Base-by-base conservation (phyloP, 2,797 vertebrate genomes). In the Acanthurus leucopareius region DNA sequence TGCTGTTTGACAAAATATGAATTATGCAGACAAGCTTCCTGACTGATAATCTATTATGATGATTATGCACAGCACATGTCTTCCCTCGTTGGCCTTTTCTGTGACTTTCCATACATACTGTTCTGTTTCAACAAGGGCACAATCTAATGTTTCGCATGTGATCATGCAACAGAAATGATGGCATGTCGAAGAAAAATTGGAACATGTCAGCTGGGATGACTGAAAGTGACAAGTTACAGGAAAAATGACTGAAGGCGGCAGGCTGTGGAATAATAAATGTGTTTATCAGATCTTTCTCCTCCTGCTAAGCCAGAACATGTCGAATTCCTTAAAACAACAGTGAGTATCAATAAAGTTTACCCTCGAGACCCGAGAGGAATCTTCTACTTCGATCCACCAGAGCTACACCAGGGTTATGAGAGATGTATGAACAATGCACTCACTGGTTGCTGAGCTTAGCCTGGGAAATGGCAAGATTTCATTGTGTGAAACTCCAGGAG, bases 401-500 rank as follows among this genome's bases (percentile, higher is more conserved):
- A 83, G 86, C 66, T 20, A 73, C 73, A 58, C 52, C 42, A 8
- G 82, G 73, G 81, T 84, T 83, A 89, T 73, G 75, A 75, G 32
- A 84, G 69, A 67, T 58, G 72, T 73, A 74, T 70, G 79, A 86
- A 89, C 79, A 86, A 84, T 74, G 52, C 68, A 70, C 68, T n/a
- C 58, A 65, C 57, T 76, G 76, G 86, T 79, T 84, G 69, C 56
- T 48, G 59, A 69, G 69, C 64, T 70, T 58, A 58, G 71, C 40
- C 47, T 48, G 9, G 58, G 60, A 79, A 78, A 69, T 54, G 56
- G 85, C 82, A 65, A 51, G 32, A 84, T 67, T 60, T 59, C 45
- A 54, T 51, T 5, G 10, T 48, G 38, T 77, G 74, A 76, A 74
- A 73, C 28, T 75, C 47, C 52, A 45, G 28, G 32, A 67, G 51